These are phyloP conservation scores for Dynastes tityus DNA, from an alignment of 2,888 invertebrate genomes.

Conservation along the genomic window DNA sequence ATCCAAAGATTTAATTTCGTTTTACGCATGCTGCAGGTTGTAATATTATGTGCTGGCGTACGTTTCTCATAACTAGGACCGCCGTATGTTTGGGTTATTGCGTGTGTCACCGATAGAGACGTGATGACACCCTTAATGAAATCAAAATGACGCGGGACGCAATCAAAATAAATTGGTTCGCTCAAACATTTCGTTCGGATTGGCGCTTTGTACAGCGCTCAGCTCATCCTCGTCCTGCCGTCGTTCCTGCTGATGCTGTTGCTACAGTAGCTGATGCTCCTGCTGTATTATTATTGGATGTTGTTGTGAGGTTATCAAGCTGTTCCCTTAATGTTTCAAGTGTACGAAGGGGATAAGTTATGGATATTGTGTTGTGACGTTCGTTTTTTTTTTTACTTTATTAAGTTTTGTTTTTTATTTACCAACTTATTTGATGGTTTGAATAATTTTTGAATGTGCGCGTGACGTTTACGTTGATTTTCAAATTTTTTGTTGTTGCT, in stretches of 20 bases:
- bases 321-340: constrained; percentile 43
- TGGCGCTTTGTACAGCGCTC: constrained; percentile 32
- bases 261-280: constrained; percentile 15
- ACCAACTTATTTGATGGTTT: background rate
- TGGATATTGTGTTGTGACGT: constrained; percentile 35
- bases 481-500: background rate
- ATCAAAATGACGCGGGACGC: constrained; percentile 68
- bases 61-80: constrained; percentile 55
- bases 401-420: background rate
- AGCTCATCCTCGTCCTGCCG: constrained; percentile 25
- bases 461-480: constrained; percentile 18
- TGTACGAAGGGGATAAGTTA: constrained; percentile 41
- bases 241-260: constrained; percentile 16
- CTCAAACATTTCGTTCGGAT: constrained; percentile 59
- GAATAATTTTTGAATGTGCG: constrained; percentile 16
- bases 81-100: constrained; percentile 42
- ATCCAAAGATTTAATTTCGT: constrained; percentile 65
- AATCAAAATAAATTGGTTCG: constrained; percentile 68
- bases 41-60: constrained; percentile 60
- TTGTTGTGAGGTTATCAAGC: constrained; percentile 35
- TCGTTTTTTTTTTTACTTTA: constrained; percentile 11
- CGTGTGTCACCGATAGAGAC: constrained; percentile 47
- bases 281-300: constrained; percentile 41
- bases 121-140: constrained; percentile 68
- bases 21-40: constrained; percentile 64